Evolutionary conservation across 1,140 invertebrate species (phyloP).

Genomic region (Vollenhovia emeryi): DNA sequence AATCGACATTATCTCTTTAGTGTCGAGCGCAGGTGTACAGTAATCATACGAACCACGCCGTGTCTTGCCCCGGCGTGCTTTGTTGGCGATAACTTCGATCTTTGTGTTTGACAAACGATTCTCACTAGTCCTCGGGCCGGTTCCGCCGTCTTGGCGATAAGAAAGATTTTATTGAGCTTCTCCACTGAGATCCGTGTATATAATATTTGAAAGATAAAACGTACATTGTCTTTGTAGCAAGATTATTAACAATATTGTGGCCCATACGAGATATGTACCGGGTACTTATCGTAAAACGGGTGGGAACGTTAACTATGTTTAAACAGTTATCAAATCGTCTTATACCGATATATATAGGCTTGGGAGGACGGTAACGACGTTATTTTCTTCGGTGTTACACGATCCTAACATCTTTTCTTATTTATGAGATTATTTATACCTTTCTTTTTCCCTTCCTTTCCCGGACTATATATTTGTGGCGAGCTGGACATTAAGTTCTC

Average conservation of each 20-base stretch:
- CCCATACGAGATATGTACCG: background rate
- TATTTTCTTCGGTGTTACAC: constrained; percentile 30
- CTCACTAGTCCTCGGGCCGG: background rate
- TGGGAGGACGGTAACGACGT: background rate
- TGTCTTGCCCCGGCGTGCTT: background rate
- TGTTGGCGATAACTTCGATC: background rate
- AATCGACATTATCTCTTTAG: background rate
- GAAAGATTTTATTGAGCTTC: background rate
- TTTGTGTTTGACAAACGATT: background rate
- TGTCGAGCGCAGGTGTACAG: background rate
- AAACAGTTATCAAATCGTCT: background rate
- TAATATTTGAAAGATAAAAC: background rate
- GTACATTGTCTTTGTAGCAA: too few species aligned
- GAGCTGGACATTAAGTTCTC: constrained; percentile 47
- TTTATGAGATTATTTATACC: constrained; percentile 42
- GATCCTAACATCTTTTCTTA: constrained; percentile 6
- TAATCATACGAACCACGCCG: background rate
- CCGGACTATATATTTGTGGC: constrained; percentile 24
- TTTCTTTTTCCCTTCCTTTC: constrained; percentile 18
- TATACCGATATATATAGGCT: background rate
- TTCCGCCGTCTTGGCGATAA: background rate
- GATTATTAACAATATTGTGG: background rate
- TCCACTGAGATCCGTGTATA: background rate
- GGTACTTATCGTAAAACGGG: background rate
- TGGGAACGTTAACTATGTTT: background rate